Conservation (phyloP, 1,140 invertebrate species). For the Drosophila tsacasi region DNA sequence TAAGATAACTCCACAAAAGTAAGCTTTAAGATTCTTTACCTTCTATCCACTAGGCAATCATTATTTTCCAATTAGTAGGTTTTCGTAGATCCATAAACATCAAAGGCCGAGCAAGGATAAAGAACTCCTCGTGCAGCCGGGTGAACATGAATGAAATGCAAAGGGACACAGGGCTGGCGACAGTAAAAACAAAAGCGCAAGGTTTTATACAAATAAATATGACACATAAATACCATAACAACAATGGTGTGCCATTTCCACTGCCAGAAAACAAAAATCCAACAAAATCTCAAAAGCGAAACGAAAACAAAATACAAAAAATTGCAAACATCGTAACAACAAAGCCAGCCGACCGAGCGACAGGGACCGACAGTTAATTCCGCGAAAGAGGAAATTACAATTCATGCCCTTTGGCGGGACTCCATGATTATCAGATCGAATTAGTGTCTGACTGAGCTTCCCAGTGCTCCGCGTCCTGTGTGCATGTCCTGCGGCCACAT, state of each 20-base stretch:
- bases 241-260: constrained; percentile 43
- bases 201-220: constrained; percentile 80
- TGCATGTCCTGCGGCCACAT: constrained; percentile 68
- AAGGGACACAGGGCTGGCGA: constrained; percentile 16
- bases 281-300: constrained; percentile 20
- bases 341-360: constrained; percentile 60
- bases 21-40: neutral
- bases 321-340: constrained; percentile 55
- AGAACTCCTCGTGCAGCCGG: constrained; percentile 31
- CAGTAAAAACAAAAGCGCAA: constrained; percentile 64
- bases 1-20: neutral
- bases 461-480: constrained; percentile 10
- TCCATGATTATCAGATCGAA: constrained; percentile 85
- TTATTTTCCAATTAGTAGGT: constrained; percentile 21
- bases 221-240: constrained; percentile 72
- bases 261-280: constrained; percentile 11
- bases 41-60: neutral
- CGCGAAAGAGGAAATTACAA: constrained; percentile 85
- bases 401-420: constrained; percentile 84
- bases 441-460: constrained; percentile 78
- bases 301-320: constrained; percentile 31
- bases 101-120: constrained; percentile 31
- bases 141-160: constrained; percentile 52
- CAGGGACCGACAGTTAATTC: constrained; percentile 84
- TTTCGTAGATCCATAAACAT: constrained; percentile 15